Conservation (phyloP, 2,113 vertebrate species). For the Oostethus manadensis region DNA sequence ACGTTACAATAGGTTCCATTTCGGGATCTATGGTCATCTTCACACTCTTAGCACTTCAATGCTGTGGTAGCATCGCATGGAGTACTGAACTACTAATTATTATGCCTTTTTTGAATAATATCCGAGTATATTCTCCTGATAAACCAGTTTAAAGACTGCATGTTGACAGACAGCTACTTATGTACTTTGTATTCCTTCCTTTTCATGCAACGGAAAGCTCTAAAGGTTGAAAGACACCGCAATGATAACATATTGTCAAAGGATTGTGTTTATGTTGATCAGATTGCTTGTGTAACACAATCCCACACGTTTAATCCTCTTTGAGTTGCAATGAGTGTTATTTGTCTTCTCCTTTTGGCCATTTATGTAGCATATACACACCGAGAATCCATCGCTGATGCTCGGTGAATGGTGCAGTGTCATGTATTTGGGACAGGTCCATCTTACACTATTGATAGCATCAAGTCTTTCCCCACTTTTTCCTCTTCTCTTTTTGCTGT, state of each 20-base stretch:
- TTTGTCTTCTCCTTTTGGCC: conserved; percentile 10
- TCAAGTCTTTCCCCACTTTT: conserved; percentile 35
- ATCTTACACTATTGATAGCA: conserved; percentile 41
- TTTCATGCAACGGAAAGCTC: conserved; percentile 1
- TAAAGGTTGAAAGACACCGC: conserved; percentile 5
- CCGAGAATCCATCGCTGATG: neutral
- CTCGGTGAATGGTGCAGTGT: conserved; percentile 2
- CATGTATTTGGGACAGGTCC: conserved; percentile 33
- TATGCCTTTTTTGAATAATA: too few species aligned
- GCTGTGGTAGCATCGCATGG: too few species aligned
- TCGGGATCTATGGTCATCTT: too few species aligned
- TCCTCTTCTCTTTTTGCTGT: conserved; percentile 36
- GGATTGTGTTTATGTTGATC: conserved; percentile 11
- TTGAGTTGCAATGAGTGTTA: neutral
- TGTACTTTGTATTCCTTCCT: neutral
- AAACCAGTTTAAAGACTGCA: neutral
- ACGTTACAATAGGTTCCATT: neutral
- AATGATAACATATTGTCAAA: neutral
- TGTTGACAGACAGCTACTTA: neutral
- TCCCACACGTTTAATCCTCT: neutral
- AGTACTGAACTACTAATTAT: too few species aligned
- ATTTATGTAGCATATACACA: conserved; percentile 17
- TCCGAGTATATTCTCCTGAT: neutral
- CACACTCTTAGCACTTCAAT: too few species aligned
- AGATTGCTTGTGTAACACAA: neutral